Evolutionary conservation across 30 jellyfish, hydroid and myxozoan genomes (phyloP).

Genomic region (Aurelia coerulea): DNA sequence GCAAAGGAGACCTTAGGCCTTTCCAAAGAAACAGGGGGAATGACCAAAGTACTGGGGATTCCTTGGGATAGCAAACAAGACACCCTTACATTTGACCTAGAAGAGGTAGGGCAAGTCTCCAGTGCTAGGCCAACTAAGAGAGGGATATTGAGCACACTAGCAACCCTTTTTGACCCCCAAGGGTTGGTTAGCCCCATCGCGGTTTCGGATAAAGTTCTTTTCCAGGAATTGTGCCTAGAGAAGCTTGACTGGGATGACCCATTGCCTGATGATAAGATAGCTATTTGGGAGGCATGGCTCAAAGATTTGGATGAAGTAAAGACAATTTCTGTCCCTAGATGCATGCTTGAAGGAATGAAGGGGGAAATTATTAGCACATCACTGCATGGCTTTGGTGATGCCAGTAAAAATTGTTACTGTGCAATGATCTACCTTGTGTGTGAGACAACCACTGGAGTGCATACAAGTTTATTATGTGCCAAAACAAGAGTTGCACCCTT

Average conservation of each 20-base stretch:
- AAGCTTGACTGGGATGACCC: constrained; percentile 17
- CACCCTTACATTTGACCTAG: constrained; percentile 42
- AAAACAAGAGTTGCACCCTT: background rate
- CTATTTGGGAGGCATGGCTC: constrained; percentile 53
- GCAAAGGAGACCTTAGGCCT: constrained; percentile 58
- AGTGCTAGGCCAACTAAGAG: constrained; percentile 35
- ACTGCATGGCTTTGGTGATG: constrained; percentile 65
- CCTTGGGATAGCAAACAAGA: constrained; percentile 67
- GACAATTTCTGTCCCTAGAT: constrained; percentile 31
- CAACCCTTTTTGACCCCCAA: constrained; percentile 52
- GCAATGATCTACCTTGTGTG: constrained; percentile 10
- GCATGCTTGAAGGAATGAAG: constrained; percentile 21
- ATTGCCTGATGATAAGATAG: constrained; percentile 5
- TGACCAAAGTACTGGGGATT: constrained; percentile 56
- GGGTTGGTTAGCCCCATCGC: constrained; percentile 55
- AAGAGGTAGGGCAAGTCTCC: background rate
- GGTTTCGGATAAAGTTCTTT: constrained; percentile 50
- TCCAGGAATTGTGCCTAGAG: constrained; percentile 53
- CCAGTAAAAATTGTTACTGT: constrained; percentile 44
- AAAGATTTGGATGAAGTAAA: constrained; percentile 23
- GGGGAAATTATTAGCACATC: constrained; percentile 33
- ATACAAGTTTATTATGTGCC: constrained; percentile 11
- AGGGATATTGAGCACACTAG: constrained; percentile 43
- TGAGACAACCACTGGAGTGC: constrained; percentile 19
- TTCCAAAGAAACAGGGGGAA: constrained; percentile 44